phyloP scores from a whole-genome alignment of 2,888 invertebrate species.

The Pollenia angustigena region DNA sequence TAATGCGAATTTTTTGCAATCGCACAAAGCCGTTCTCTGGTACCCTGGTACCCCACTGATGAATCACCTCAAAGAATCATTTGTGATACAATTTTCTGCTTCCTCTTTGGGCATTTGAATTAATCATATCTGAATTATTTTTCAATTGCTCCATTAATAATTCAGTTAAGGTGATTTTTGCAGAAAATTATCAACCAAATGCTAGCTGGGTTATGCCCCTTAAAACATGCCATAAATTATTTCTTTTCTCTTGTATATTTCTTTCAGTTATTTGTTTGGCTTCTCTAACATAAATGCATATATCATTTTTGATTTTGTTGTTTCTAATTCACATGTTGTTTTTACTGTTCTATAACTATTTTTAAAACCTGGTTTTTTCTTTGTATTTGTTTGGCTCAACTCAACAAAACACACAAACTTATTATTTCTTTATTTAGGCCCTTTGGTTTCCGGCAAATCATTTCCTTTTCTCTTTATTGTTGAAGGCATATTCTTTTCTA shows the following conservation, averaged over 20 bases:
- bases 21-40: too few relatives aligned
- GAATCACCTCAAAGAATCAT: too few relatives aligned
- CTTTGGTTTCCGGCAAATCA: conserved; percentile 55
- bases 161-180: too few relatives aligned
- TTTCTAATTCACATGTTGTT: conserved; percentile 19
- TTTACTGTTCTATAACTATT: conserved; percentile 16
- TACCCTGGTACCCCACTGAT: too few relatives aligned
- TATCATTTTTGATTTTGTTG: conserved; percentile 6
- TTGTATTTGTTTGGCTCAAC: conserved; percentile 10
- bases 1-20: too few relatives aligned
- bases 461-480: conserved; percentile 22
- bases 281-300: conserved; percentile 15
- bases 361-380: conserved; percentile 43
- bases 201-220: conserved; percentile 21
- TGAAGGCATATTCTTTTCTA: conserved; percentile 18
- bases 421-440: conserved; percentile 53
- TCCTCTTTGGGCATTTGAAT: too few relatives aligned
- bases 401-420: conserved; percentile 3
- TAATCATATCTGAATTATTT: too few relatives aligned
- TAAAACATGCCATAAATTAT: conserved; percentile 65
- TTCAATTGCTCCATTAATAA: too few relatives aligned
- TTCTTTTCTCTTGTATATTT: neutral
- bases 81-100: too few relatives aligned
- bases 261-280: conserved; percentile 19
- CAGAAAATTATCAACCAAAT: too few relatives aligned